These are phyloP conservation scores for Stictocephala bisonia DNA, from an alignment of 2,888 invertebrate species.

Conservation along the genomic window DNA sequence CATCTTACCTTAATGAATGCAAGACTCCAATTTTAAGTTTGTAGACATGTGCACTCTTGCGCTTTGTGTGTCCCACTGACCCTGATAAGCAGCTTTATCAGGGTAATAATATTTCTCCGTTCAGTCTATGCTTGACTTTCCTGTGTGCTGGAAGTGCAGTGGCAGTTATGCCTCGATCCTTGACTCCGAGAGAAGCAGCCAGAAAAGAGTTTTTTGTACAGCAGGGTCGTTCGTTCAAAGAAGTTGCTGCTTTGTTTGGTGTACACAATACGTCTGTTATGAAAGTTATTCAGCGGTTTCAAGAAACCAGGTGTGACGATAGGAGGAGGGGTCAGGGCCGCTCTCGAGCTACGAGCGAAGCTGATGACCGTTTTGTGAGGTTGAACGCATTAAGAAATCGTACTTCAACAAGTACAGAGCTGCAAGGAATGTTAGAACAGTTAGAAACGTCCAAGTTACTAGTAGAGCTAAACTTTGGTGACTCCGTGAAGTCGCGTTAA, in stretches of 20 bases:
- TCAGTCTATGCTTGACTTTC: no score
- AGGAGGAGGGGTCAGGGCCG: background rate
- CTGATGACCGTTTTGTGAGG: background rate
- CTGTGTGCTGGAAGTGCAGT: no score
- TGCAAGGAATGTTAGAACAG: background rate
- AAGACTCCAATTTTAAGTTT: no score
- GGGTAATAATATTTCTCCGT: no score
- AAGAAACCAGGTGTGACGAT: background rate
- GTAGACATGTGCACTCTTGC: no score
- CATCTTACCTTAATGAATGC: no score
- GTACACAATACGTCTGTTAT: background rate
- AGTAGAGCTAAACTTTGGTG: background rate
- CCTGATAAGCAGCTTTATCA: no score
- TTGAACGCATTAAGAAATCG: no score
- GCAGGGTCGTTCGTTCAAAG: background rate
- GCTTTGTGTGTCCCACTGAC: no score
- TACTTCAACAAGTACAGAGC: background rate
- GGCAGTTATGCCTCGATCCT: no score
- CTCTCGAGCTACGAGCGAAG: no score
- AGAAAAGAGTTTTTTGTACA: background rate
- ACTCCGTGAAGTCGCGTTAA: background rate
- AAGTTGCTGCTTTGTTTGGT: background rate
- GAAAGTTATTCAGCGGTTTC: background rate
- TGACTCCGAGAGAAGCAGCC: no score
- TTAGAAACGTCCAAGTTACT: background rate